Base-by-base conservation (phyloP, 37 sponge, comb jelly and placozoan species). In the Bolinopsis microptera region DNA sequence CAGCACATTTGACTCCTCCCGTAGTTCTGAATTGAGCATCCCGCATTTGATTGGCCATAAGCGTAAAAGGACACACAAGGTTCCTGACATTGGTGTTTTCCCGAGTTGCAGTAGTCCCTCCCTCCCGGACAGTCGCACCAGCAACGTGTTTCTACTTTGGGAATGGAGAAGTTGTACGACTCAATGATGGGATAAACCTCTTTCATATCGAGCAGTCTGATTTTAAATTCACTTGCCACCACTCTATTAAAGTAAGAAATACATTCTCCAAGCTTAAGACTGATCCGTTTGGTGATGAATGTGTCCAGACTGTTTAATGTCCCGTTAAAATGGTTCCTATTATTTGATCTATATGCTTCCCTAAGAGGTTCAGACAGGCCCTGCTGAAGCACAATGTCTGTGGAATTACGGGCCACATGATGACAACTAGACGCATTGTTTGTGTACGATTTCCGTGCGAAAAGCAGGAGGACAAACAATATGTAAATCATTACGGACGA, bases 71-170 rank as follows among this genome's bases (percentile, higher is more conserved):
- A 48, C 9, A 48, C 61, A 13, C 61, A 48, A 13, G 61, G 61
- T 48, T 48, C 61, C 13, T 48, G 61, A 48, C 61, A 48, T 13
- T 48, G 9, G 13, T 48, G 61, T 13, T 18, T 48, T 13, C 61
- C 61, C 9, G 90, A 86, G 30, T 86, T 38, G 30, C 90, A 86
- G 30, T 86, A 38, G 30, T 86, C 36, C 21, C 40, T 86, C 0
- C 41, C 41, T n/a, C 90, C 90, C 90, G 90, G 90, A 40, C 90
- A 86, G 90, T 86, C 90, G 36, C 90, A 86, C 90, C 90, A 86
- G 36, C 90, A 86, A n/a, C 28, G 3, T 0, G 36, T 40, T 8
- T 86, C 61, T 27, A 38, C 36, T 40, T 30, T 13, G 2, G 90
- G 90, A 28, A 86, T 86, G 1, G 41, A 23, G 61, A 86, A 86